These are phyloP conservation scores for Conomelus anceps DNA, from an alignment of 2,888 invertebrate species.

Conservation along the genomic window DNA sequence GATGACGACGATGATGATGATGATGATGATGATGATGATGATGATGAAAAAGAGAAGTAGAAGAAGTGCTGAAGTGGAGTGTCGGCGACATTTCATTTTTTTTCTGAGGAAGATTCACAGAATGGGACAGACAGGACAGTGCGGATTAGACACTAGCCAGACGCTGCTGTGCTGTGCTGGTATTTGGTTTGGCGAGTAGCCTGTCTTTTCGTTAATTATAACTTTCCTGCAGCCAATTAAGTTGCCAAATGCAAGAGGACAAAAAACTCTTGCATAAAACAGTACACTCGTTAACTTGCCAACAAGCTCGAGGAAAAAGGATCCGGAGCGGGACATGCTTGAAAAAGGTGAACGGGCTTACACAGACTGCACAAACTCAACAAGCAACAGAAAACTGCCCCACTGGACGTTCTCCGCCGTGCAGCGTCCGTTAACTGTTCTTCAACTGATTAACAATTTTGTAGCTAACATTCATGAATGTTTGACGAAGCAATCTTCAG, in stretches of 20 bases:
- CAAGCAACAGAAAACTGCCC: background rate
- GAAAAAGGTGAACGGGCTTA: background rate
- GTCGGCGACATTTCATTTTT: background rate
- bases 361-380: too few species aligned
- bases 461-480: background rate
- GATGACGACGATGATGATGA: background rate
- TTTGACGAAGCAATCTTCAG: background rate
- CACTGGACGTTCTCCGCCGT: background rate
- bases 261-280: background rate
- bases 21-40: background rate
- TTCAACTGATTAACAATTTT: background rate
- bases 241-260: background rate
- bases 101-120: constrained; percentile 2
- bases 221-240: background rate
- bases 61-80: too few species aligned
- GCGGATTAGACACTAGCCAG: background rate
- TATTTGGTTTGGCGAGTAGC: background rate
- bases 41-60: background rate
- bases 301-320: background rate
- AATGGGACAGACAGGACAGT: background rate
- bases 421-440: background rate
- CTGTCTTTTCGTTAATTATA: background rate
- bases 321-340: background rate
- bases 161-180: too few species aligned
- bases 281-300: background rate